A percentile compares a stretch with the other conserved stretches of the same genome.
Evolutionary conservation across 1,140 invertebrate species (phyloP).

Genomic region (Alviniconcha marisindica): DNA sequence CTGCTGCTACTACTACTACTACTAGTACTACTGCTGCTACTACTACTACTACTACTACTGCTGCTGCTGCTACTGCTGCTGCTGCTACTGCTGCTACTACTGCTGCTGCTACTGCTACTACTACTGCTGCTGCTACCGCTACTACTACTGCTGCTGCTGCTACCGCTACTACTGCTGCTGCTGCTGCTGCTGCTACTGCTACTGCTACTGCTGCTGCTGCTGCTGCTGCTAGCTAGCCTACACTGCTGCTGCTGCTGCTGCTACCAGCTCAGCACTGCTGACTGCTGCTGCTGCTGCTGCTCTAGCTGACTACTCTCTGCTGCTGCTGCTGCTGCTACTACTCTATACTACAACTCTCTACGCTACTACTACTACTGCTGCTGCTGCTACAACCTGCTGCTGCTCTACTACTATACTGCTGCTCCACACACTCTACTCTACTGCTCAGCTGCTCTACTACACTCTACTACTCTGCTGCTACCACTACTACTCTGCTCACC

Average conservation of each 20-base stretch:
- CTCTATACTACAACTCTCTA: no score
- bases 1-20: no score
- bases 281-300: conserved; percentile 1
- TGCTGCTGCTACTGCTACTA: not conserved
- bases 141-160: not conserved
- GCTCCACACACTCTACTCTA: no score
- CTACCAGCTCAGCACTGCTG: not conserved
- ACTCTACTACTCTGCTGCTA: no score
- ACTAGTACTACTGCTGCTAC: no score
- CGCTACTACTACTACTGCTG: no score
- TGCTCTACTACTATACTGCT: no score
- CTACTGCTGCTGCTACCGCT: not conserved
- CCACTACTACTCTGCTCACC: no score
- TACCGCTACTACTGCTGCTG: not conserved
- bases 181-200: not conserved
- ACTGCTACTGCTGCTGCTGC: not conserved
- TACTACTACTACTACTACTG: not conserved
- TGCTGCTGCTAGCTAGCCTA: not conserved
- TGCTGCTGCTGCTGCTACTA: no score
- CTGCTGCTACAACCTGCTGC: no score
- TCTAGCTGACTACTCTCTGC: no score
- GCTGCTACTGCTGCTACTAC: not conserved
- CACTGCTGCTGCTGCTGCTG: not conserved
- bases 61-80: not conserved
- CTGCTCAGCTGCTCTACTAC: no score